Evolutionary conservation across 2,113 vertebrate species (phyloP).

Genomic region (Elephas maximus): DNA sequence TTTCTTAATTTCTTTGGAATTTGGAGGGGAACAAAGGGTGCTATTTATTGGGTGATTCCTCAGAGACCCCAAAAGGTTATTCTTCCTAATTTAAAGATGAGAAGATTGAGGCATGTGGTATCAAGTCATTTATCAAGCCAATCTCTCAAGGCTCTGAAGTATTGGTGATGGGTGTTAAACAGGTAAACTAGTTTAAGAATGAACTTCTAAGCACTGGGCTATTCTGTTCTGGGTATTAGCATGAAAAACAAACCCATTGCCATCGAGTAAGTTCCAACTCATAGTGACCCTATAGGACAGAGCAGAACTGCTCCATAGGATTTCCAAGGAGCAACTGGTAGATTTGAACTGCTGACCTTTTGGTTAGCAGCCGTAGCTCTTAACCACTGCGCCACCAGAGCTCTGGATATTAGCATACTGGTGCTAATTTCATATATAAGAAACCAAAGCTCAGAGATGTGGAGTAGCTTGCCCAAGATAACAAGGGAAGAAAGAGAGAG

Average conservation of each 20-base stretch:
- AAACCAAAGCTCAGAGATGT: slow-evolving; percentile 4
- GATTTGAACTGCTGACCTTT: too few relatives aligned
- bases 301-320: too few relatives aligned
- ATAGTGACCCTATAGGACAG: too few relatives aligned
- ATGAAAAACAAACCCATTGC: not conserved
- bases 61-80: not conserved
- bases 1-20: slow-evolving; percentile 31
- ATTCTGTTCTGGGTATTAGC: not conserved
- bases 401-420: not conserved
- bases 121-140: not conserved
- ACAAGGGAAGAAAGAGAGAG: not conserved
- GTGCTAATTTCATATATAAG: not conserved
- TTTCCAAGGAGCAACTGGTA: too few relatives aligned
- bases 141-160: not conserved
- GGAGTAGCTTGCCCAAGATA: not conserved
- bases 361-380: too few relatives aligned
- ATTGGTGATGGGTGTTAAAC: not conserved
- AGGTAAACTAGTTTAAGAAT: not conserved
- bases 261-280: not conserved
- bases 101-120: not conserved
- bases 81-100: not conserved
- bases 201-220: not conserved
- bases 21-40: not conserved
- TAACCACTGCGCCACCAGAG: too few relatives aligned
- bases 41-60: not conserved